Base-by-base conservation (phyloP, 1,140 invertebrate genomes). In the Zeugodacus cucurbitae region DNA sequence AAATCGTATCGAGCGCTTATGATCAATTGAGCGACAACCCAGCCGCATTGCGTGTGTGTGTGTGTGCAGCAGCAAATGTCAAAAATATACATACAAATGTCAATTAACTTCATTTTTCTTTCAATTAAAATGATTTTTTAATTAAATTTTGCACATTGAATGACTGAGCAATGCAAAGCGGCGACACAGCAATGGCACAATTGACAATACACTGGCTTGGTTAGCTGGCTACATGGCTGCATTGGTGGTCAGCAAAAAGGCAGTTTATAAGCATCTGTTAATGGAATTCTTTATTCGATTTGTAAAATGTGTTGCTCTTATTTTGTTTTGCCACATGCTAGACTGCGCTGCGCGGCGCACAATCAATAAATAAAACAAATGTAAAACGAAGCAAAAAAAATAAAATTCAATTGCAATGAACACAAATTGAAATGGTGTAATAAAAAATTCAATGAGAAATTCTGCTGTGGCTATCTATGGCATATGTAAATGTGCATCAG, bases 121-220 rank as follows among this genome's bases (percentile, higher is more conserved):
- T 82, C 74, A 82, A 82, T 82, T 82, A 82, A 82, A 82, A 82
- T 82, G 74, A 82, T 82, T 82, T 82, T 82, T 82, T 82, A 82
- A 82, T 82, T 82, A 82, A 82, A 82, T 82, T 82, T 82, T 82
- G 74, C 74, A 82, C 37, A 82, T 48, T 82, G 74, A 48, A 26
- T 41, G 74, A 54, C 41, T 48, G 74, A 48, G 4, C n/a, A 48
- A 48, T n/a, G 37, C 8, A 74, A 41, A 74, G 8, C 8, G 20
- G 3, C 57, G 14, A 14, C 17, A 41, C 37, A 5, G 14, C 57
- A 14, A 17, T 22, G 54, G n/a, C 1, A 67, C 64, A 26, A 6
- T 62, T 22, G 10, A 67, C 64, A 29, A 7, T 26, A 26, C 17
- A 62, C n/a, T 54, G 58, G 6, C 58, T 62, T 26, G 58, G 6